Base-by-base conservation (phyloP, 2,888 invertebrate genomes). In the Tenthredo notha region DNA sequence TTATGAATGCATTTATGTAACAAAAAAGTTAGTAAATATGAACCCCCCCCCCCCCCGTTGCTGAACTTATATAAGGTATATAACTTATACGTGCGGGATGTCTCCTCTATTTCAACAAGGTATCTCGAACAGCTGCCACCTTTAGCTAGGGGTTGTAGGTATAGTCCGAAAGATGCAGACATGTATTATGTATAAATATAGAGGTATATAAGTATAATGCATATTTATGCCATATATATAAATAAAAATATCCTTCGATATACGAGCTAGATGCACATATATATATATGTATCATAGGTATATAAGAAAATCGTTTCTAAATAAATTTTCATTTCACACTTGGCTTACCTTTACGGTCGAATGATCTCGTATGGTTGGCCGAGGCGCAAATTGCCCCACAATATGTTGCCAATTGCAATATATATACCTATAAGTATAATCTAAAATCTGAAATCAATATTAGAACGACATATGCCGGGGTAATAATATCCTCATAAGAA, bases 311-410 rank as follows among this genome's bases (percentile, higher is more conserved):
- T 67, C 67, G 83, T 83, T 74, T 84, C 80, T 84, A 88, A 86
- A 91, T 91, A 91, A 91, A 92, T 92, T 91, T 92, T 91, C 88
- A 91, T 90, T 92, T 92, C 91, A 91, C 92, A 90, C 90, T 87
- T 89, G 90, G 89, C 86, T 90, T 91, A 87, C 78, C 89, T 91
- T 85, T 90, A 88, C 91, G 89, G 90, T 84, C 88, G 90, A 90
- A 85, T 88, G 89, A 88, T 87, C 86, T 87, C 88, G 88, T 89
- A 90, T 90, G 50, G 88, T 85, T 86, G 85, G 86, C 85, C 86
- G 86, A 87, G 88, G 88, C 86, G 90, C 90, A 90, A 92, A 92
- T 92, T 90, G 88, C 88, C 90, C 88, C 87, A 88, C 92, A 91
- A 92, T 92, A 92, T 92, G 92, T 92, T 90, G 90, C 90, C 90